phyloP scores from a whole-genome alignment of 2,113 vertebrate species.

The Oryzias celebensis region DNA sequence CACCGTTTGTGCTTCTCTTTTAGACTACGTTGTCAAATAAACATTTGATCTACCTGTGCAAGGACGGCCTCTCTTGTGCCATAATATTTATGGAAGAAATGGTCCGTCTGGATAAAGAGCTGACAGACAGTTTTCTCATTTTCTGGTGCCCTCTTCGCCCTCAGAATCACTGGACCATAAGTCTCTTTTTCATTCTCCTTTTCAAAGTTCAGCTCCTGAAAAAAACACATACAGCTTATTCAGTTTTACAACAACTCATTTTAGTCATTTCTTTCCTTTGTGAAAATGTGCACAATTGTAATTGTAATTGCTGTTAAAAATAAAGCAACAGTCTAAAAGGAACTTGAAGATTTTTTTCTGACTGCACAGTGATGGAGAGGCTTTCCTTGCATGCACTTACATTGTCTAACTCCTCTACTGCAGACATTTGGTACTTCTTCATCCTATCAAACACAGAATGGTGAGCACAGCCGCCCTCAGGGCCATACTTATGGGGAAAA shows the following conservation, averaged over 20 bases:
- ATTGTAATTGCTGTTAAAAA: slow-evolving; percentile 5
- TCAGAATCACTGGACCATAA: slow-evolving; percentile 81
- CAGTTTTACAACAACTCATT: neutral
- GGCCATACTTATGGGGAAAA: slow-evolving; percentile 86
- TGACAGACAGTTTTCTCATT: slow-evolving; percentile 93
- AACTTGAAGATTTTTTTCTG: slow-evolving; percentile 28
- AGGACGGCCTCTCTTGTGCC: slow-evolving; percentile 91
- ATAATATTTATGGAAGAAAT: slow-evolving; percentile 88
- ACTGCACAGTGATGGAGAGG: neutral
- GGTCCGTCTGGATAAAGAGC: slow-evolving; percentile 97
- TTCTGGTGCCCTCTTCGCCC: slow-evolving; percentile 85
- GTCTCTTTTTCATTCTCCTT: slow-evolving; percentile 37
- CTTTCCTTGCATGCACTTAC: slow-evolving; percentile 51
- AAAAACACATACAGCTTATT: neutral
- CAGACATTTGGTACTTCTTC: slow-evolving; percentile 80
- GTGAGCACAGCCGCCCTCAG: slow-evolving; percentile 93
- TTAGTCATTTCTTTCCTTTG: neutral
- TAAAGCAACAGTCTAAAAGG: slow-evolving; percentile 12
- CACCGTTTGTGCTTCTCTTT: too few relatives aligned
- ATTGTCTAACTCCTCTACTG: slow-evolving; percentile 69
- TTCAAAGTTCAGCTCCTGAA: slow-evolving; percentile 41
- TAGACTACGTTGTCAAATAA: too few relatives aligned
- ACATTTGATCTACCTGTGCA: slow-evolving; percentile 81
- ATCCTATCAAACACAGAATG: slow-evolving; percentile 88
- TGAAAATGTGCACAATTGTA: neutral